Evolutionary conservation across 2,113 vertebrate genomes (phyloP), one percentile per base, ranked within the genome.

Genomic region (Cyanistes caeruleus): DNA sequence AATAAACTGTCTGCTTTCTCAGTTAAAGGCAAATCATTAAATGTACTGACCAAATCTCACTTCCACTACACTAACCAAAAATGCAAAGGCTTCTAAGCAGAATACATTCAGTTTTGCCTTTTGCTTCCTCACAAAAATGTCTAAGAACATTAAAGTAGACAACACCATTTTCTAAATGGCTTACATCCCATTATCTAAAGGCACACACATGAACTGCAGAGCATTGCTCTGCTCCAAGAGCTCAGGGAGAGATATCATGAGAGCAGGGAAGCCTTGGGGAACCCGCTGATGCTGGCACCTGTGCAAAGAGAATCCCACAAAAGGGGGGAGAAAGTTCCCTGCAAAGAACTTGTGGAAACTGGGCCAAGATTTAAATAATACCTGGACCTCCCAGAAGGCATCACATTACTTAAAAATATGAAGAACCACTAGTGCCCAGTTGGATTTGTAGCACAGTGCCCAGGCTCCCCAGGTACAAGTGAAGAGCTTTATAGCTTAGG

Each of bases 211-310:
- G 17, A 93, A 28, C 0, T 41, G 37, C 46, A 89, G 67, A 14
- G 53, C 30, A 39, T 73, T 64, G 37, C 8, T 30, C 30, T 3
- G 8, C 21, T 88, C 65, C 55, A 3, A 53, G 58, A 64, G 46
- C 68, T 62, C 5, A 2, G 23, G 65, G 10, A 82, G 31, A 35
- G 69, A 19, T 9, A 59, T 23, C 84, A 65, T 0, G 2, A n/a
- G 59, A 77, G 43, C 2, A 0, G 2, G n/a, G 58, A 41, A 83
- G 75, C 58, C 49, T 44, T 0, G 0, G 49, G 75, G 46, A 27
- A 64, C 33, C 22, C 0, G 0, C 28, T 46, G 41, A 15, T 3
- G 1, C 52, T 70, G 51, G 76, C 53, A 65, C 17, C 49, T 28
- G 23, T 0, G 12, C 43, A 80, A 44, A 69, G 37, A 62, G 28